Base-by-base conservation (phyloP, 2,113 vertebrate genomes). In the Mola mola region DNA sequence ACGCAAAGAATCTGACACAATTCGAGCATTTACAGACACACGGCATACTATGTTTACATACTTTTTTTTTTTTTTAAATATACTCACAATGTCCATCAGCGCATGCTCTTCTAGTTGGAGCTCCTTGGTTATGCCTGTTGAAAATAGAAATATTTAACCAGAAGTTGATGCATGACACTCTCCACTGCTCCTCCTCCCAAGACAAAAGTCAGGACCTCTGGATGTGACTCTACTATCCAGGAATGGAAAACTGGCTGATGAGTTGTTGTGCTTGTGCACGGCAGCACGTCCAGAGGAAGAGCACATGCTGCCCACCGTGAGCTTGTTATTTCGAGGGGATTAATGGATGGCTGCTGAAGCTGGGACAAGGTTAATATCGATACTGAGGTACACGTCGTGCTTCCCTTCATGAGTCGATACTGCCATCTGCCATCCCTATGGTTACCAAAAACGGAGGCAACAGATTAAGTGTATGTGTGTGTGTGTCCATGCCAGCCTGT, bases 71-170 rank as follows among this genome's bases (percentile, higher is more conserved):
- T n/a, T n/a, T n/a, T n/a, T n/a, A n/a, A n/a, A 17, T 33, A 4
- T 55, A 91, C 91, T 91, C 75, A 93, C 92, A 20, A 72, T 88
- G 56, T 92, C 88, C 70, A 63, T 48, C 28, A 83, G 51, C 13
- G 11, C 16, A 1, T 50, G 56, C 47, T 76, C 72, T 3, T 81
- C 83, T 25, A 33, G 26, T 21, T 31, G 49, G 6, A 49, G 56
- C 26, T 66, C 75, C 57, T 62, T 62, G 42, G 36, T 49, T 1
- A 67, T 6, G 56, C 74, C 92, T 92, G 78, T 21, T 63, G 25
- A 61, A 68, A 76, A 68, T 15, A 72, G 55, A 58, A 76, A 66
- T 22, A 77, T 59, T 70, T 56, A 33, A 58, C 17, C 33, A 60
- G 12, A 38, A 40, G 56, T 34, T 68, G 50, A 72, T 42, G 38